Evolutionary conservation across 2,113 vertebrate genomes (phyloP), one percentile per base, ranked within the genome.

Genomic region (Proterorhinus semilunaris): DNA sequence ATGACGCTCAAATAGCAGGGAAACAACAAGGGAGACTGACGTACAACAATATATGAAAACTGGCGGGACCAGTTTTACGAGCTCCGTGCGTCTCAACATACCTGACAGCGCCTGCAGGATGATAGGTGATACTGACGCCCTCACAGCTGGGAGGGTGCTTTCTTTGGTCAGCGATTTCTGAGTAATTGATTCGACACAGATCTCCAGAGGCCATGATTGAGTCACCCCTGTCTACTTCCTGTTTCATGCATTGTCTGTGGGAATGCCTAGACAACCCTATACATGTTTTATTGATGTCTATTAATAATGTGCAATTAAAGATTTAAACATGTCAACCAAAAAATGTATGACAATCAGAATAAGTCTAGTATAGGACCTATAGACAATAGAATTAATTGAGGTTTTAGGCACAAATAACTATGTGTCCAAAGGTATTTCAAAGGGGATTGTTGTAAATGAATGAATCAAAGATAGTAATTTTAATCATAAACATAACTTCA

Each of bases 101-200:
- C 83, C 78, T 87, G 69, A 80, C 80, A 67, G 46, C 66, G 85
- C 79, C 85, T 65, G 78, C 49, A 83, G 17, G 79, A 87, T 21
- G 17, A 61, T 44, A 71, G 68, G 57, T 71, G 85, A 88, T 80
- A 86, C 81, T 66, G 16, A 76, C 16, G 43, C 36, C 55, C 50
- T 48, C 59, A 72, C 61, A 72, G 64, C 62, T 63, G 65, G 45
- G 43, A 27, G 59, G 9, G 54, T 62, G 66, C 74, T 46, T 80
- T 75, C 64, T 75, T 36, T 54, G 62, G 69, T 92, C 90, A 92
- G 89, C 91, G 90, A 36, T 77, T 85, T 83, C 80, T 43, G 27
- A 58, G 75, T 50, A 48, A 90, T 90, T 87, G 89, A 91, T 90
- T 87, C 65, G 11, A 81, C 52, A 63, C 65, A 69, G 58, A 78